Evolutionary conservation across 1,140 invertebrate genomes (phyloP).

Genomic region (Drosophila sproati): DNA sequence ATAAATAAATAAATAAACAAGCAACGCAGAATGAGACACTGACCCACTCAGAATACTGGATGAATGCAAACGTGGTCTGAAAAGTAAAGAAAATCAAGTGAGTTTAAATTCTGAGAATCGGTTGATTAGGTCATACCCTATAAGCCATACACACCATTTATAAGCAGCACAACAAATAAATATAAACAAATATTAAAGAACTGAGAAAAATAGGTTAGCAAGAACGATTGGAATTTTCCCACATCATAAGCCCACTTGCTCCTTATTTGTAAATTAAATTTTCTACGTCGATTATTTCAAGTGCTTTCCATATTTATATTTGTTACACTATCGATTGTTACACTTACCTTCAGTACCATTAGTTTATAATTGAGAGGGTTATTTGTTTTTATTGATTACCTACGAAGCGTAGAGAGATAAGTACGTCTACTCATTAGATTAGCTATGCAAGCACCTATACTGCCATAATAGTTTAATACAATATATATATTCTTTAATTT

Average conservation of each 20-base stretch:
- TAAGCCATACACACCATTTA: not conserved
- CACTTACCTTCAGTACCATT: not conserved
- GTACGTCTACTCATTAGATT: too few relatives aligned
- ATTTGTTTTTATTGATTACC: not conserved
- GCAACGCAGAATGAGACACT: not conserved
- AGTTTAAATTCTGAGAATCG: too few relatives aligned
- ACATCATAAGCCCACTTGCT: not conserved
- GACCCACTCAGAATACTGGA: constrained; percentile 9
- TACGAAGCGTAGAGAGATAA: not conserved
- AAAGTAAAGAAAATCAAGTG: not conserved
- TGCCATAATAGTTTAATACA: too few relatives aligned
- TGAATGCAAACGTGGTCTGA: constrained; percentile 20
- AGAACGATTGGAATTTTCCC: not conserved
- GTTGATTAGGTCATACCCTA: not conserved
- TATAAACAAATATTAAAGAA: not conserved
- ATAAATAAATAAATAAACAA: constrained; percentile 3
- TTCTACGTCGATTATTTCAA: not conserved
- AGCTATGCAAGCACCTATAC: too few relatives aligned
- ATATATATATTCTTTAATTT: not conserved
- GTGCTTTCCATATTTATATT: not conserved
- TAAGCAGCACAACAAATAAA: too few relatives aligned
- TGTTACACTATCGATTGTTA: not conserved
- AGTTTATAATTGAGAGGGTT: constrained; percentile 1
- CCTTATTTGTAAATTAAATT: not conserved
- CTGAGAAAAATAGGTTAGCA: not conserved